Conservation (phyloP, 1,140 invertebrate genomes). For the Drosophila lacteicornis region DNA sequence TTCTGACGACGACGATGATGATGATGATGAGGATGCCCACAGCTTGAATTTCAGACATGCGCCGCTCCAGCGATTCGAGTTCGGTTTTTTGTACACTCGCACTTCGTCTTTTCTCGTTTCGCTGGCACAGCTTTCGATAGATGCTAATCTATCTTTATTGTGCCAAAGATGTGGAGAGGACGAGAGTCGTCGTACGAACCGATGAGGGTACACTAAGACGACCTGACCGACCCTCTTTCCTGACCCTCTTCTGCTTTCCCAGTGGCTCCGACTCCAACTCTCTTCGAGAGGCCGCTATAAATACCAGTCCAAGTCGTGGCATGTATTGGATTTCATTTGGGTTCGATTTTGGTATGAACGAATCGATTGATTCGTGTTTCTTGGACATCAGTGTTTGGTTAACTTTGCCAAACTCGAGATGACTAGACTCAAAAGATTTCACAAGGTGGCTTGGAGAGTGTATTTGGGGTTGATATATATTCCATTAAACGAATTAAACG, state of each 20-base stretch:
- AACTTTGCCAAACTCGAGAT: conserved; percentile 11
- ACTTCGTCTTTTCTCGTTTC: conserved; percentile 46
- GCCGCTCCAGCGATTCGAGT: conserved; percentile 50
- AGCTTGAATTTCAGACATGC: conserved; percentile 61
- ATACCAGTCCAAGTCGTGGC: conserved; percentile 69
- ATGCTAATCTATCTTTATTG: conserved; percentile 80
- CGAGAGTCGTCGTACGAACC: conserved; percentile 46
- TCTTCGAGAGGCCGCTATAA: conserved; percentile 58
- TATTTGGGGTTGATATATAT: conserved; percentile 14
- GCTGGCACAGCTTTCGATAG: conserved; percentile 72
- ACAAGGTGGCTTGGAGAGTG: neutral
- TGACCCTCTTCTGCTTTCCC: conserved; percentile 4
- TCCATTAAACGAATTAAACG: conserved; percentile 12
- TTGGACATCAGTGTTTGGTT: conserved; percentile 13
- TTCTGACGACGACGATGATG: neutral
- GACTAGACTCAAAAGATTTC: neutral
- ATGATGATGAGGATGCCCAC: conserved; percentile 14
- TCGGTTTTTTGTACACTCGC: conserved; percentile 31
- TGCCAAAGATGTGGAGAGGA: conserved; percentile 76
- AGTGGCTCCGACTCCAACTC: conserved; percentile 27
- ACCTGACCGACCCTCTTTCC: conserved; percentile 25
- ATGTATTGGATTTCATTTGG: conserved; percentile 67
- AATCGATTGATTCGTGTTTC: conserved; percentile 47
- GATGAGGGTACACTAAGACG: conserved; percentile 53
- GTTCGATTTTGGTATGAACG: conserved; percentile 58